Evolutionary conservation across 2,888 invertebrate genomes (phyloP).

Genomic region (Girardia tigrina): DNA sequence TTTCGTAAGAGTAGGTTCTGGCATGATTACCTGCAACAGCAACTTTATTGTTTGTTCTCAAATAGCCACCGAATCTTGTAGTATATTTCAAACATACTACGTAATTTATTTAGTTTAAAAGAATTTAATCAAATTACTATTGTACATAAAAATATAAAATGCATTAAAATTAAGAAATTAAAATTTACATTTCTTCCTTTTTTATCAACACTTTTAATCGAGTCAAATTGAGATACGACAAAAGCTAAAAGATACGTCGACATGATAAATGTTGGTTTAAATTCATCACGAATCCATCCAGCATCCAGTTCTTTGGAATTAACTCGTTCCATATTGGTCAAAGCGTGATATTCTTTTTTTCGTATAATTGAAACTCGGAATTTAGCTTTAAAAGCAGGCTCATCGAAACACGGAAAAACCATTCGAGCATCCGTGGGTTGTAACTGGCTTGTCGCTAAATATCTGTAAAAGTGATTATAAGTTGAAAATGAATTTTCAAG

Average conservation of each 20-base stretch:
- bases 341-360: constrained; percentile 35
- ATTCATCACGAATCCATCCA: constrained; percentile 40
- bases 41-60: no score
- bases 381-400: constrained; percentile 68
- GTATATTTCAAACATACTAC: no score
- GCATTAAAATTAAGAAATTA: no score
- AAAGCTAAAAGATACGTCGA: constrained; percentile 47
- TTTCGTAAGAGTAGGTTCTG: no score
- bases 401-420: constrained; percentile 86
- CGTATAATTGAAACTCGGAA: constrained; percentile 57
- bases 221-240: constrained; percentile 43
- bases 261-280: constrained; percentile 44
- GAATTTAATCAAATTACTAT: no score
- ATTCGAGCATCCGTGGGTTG: constrained; percentile 79
- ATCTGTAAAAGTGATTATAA: not conserved
- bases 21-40: no score
- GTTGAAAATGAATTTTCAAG: no score
- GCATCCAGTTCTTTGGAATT: constrained; percentile 37
- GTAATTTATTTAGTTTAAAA: no score
- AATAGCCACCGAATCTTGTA: no score
- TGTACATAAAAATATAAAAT: no score
- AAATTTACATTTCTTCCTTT: constrained; percentile 30
- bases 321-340: constrained; percentile 45
- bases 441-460: constrained; percentile 46
- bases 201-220: constrained; percentile 5